Evolutionary conservation across 92 coral and sea anemone species (phyloP).

Genomic region (Epizoanthus fatuus): DNA sequence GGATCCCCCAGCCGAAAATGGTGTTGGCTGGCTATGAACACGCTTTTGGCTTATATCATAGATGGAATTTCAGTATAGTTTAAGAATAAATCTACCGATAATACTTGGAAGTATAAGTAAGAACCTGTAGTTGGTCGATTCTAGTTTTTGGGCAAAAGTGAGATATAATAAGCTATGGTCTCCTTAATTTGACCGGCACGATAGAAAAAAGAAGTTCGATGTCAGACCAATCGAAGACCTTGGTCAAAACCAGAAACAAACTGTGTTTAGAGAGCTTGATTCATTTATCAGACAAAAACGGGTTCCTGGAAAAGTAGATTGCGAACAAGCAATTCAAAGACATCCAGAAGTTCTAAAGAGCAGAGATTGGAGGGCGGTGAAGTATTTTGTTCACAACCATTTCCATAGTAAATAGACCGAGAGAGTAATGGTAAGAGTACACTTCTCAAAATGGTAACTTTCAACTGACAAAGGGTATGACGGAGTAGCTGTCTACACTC

Average conservation of each 20-base stretch:
- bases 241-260: constrained; percentile 45
- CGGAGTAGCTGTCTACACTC: constrained; percentile 18
- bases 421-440: not conserved
- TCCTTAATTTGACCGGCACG: not conserved
- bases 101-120: too few species aligned
- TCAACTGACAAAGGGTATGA: constrained; percentile 18
- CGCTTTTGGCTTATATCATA: too few species aligned
- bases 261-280: constrained; percentile 48
- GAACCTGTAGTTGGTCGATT: constrained; percentile 35
- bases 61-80: too few species aligned
- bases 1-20: constrained; percentile 16
- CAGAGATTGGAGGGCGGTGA: constrained; percentile 54
- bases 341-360: constrained; percentile 36
- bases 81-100: too few species aligned
- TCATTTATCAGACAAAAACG: constrained; percentile 49
- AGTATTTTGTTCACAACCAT: constrained; percentile 49
- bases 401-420: constrained; percentile 20
- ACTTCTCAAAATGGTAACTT: not conserved
- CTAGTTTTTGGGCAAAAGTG: constrained; percentile 36
- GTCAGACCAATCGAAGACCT: constrained; percentile 23
- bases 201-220: not conserved
- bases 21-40: not conserved
- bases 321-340: constrained; percentile 43
- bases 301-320: constrained; percentile 51
- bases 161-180: not conserved